Evolutionary conservation across 2,888 invertebrate genomes (phyloP).

Genomic region (Dolomedes plantarius): DNA sequence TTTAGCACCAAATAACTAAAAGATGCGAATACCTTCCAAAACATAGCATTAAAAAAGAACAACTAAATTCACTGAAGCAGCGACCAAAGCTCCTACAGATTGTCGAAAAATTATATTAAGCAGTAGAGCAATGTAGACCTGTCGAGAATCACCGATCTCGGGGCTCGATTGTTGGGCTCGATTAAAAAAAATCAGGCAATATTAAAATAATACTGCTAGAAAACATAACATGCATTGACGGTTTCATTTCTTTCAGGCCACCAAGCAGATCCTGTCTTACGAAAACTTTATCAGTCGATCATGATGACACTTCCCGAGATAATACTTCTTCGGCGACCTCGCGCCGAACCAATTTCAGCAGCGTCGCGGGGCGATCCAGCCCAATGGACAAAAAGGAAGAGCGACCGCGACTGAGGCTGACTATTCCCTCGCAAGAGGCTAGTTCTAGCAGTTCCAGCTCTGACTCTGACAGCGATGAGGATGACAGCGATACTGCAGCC

Average conservation of each 20-base stretch:
- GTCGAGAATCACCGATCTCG: too few relatives aligned
- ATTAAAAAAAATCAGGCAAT: too few relatives aligned
- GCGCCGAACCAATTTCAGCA: conserved; percentile 21
- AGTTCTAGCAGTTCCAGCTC: conserved; percentile 17
- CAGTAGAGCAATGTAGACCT: too few relatives aligned
- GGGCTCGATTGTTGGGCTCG: too few relatives aligned
- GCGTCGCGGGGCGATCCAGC: conserved; percentile 30
- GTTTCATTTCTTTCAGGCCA: conserved; percentile 12
- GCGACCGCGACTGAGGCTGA: conserved; percentile 39
- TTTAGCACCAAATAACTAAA: too few relatives aligned
- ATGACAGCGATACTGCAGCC: conserved; percentile 36
- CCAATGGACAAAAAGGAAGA: conserved; percentile 32
- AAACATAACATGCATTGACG: too few relatives aligned
- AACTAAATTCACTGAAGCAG: too few relatives aligned
- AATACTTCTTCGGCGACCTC: neutral
- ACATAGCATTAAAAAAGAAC: too few relatives aligned
- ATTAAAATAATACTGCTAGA: too few relatives aligned
- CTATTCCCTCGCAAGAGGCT: conserved; percentile 33
- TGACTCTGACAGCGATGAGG: conserved; percentile 36
- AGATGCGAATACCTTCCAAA: too few relatives aligned
- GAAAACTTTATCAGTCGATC: conserved; percentile 47
- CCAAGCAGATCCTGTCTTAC: conserved; percentile 22
- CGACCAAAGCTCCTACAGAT: too few relatives aligned
- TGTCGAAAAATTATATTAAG: too few relatives aligned
- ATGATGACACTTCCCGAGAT: conserved; percentile 32